Evolutionary conservation across 2,113 vertebrate species (phyloP), one percentile per base, ranked within the genome.

Genomic region (Scortum barcoo): DNA sequence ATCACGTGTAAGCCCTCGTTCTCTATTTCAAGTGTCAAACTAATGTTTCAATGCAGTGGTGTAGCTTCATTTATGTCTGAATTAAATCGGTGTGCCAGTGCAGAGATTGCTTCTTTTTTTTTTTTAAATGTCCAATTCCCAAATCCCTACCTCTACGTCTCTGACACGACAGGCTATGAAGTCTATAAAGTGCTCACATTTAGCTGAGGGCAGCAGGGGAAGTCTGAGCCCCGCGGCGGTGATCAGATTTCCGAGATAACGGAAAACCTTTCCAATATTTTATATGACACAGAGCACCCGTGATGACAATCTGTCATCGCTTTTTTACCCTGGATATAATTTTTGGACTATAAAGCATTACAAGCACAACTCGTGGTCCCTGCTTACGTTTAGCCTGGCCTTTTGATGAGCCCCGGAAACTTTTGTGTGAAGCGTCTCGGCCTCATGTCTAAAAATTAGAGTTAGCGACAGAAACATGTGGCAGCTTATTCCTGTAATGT

Each of bases 131-230:
- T 80, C 50, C 70, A 7, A 51, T 57, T 53, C 11, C 66, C 65
- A 69, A 81, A 83, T 60, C 53, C 44, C 7, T 38, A 73, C n/a
- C 26, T 74, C 60, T 68, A 62, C 28, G 28, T 46, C 57, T 65
- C 70, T 74, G 71, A 86, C 38, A 63, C 9, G 57, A 85, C 61
- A 63, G 79, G 70, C 78, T 61, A 0, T 46, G 71, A 76, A 72
- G 86, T 81, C 72, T 69, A 63, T 92, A 91, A 92, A 92, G 92
- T 93, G 91, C 92, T 91, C 84, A 80, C 36, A 60, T 82, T 71
- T 48, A 51, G 70, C 69, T 51, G 4, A 56, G 57, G 68, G 48
- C 11, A 36, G 33, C 33, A 36, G 33, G 33, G 33, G 33, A 22
- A 42, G 40, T 26, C 30, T 73, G 44, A 44, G 40, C 36, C 69